These are phyloP conservation scores for Enteromius treurensis DNA, from an alignment of 2,797 vertebrate species.

Conservation along the genomic window DNA sequence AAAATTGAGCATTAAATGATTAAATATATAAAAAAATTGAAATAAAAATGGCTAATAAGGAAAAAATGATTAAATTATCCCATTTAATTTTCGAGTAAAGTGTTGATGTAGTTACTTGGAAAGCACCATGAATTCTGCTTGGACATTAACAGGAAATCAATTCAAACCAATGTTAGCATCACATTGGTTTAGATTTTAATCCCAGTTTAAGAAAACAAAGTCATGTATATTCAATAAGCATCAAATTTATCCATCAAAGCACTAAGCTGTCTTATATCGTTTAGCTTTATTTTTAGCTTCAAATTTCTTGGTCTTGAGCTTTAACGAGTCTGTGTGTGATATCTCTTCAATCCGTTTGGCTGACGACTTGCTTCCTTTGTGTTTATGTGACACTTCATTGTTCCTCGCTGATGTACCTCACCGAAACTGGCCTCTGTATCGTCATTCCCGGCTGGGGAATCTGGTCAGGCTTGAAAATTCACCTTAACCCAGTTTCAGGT, in stretches of 20 bases:
- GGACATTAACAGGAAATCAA: background rate
- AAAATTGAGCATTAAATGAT: background rate
- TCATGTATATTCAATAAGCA: background rate
- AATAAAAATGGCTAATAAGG: background rate
- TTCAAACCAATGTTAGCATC: background rate
- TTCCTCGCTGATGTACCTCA: slow-evolving; percentile 61
- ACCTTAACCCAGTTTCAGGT: slow-evolving; percentile 64
- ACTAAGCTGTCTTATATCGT: background rate
- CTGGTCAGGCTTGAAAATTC: slow-evolving; percentile 65
- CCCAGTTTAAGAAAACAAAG: background rate
- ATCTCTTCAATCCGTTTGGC: background rate
- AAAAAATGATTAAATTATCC: background rate
- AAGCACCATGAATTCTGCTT: slow-evolving; percentile 1
- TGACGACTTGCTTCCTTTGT: background rate
- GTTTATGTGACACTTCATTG: slow-evolving; percentile 37
- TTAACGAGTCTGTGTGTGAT: background rate
- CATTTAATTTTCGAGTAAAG: background rate
- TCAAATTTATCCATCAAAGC: background rate
- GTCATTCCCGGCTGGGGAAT: slow-evolving; percentile 65
- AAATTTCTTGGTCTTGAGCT: background rate
- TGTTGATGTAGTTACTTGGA: background rate
- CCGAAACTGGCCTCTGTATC: slow-evolving; percentile 70
- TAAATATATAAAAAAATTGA: background rate
- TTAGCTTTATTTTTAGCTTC: background rate
- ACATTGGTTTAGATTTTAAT: background rate